Conservation (phyloP, 2,113 vertebrate species). For the Microtus richardsoni region DNA sequence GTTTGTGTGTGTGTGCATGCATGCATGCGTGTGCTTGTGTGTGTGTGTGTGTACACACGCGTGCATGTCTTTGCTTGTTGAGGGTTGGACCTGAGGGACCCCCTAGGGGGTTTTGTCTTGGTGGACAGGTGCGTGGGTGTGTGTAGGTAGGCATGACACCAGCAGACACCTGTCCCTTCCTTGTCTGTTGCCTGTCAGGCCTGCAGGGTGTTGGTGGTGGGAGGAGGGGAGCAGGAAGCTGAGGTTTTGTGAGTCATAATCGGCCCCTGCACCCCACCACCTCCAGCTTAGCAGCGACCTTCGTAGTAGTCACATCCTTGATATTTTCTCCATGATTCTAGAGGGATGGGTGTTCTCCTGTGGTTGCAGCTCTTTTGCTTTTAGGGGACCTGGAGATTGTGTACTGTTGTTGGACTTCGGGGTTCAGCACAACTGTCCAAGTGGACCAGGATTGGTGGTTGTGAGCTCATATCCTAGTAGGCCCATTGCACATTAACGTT, state of each 20-base stretch:
- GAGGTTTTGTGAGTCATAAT: slow-evolving; percentile 78
- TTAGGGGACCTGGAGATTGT: not conserved
- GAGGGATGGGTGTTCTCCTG: not conserved
- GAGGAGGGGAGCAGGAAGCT: slow-evolving; percentile 75
- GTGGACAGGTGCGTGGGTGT: not conserved
- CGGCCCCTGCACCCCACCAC: not conserved
- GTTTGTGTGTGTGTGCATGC: not conserved
- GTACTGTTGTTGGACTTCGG: not conserved
- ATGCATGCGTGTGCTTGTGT: not conserved
- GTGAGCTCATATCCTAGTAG: not conserved
- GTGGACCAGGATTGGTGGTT: not conserved
- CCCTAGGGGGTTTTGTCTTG: not conserved
- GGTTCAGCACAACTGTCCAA: not conserved
- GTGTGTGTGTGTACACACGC: not conserved
- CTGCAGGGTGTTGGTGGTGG: not conserved
- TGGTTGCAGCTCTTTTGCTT: not conserved
- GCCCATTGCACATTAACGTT: accelerated
- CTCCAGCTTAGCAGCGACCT: not conserved
- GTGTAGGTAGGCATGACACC: not conserved
- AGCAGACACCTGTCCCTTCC: slow-evolving; percentile 60
- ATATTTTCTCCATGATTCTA: not conserved
- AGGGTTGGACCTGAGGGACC: not conserved
- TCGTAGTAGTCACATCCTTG: not conserved
- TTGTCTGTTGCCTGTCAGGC: not conserved
- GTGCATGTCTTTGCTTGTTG: not conserved